Conservation (phyloP, 2,888 invertebrate species). For the Polyommatus icarus region DNA sequence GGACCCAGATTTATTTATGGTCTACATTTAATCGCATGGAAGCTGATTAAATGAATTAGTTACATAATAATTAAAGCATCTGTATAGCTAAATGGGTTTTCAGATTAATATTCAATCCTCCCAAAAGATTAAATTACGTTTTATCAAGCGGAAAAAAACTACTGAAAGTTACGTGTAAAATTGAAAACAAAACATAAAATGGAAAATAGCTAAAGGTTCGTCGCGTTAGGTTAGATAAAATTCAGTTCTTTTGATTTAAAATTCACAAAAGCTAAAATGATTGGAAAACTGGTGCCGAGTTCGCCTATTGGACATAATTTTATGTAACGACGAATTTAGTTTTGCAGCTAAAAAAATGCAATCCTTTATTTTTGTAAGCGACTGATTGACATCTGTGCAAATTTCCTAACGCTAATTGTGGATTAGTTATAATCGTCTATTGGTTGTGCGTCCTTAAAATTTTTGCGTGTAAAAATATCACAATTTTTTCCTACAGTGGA, state of each 20-base stretch:
- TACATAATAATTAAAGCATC: background rate
- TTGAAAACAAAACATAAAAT: background rate
- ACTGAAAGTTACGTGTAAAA: background rate
- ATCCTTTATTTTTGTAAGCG: background rate
- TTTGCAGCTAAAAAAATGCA: background rate
- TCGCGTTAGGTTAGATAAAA: slow-evolving; percentile 17
- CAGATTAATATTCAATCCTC: background rate
- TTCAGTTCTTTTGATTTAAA: slow-evolving; percentile 17
- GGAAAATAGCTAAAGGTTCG: slow-evolving; percentile 8
- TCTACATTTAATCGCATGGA: background rate
- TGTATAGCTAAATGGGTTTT: background rate
- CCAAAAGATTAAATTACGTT: background rate
- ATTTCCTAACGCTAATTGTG: background rate
- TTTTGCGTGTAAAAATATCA: too few species aligned
- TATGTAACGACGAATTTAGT: slow-evolving; percentile 11
- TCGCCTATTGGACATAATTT: slow-evolving; percentile 7
- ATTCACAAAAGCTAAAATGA: slow-evolving; percentile 27
- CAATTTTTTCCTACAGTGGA: too few species aligned
- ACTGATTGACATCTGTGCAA: background rate
- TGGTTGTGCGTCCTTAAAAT: too few species aligned
- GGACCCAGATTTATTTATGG: background rate
- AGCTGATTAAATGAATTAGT: background rate
- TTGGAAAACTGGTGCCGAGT: slow-evolving; percentile 24
- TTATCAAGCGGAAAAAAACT: background rate
- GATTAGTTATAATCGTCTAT: too few species aligned